Conservation (phyloP, 2,888 invertebrate species). For the Hipparchia sbordonii region DNA sequence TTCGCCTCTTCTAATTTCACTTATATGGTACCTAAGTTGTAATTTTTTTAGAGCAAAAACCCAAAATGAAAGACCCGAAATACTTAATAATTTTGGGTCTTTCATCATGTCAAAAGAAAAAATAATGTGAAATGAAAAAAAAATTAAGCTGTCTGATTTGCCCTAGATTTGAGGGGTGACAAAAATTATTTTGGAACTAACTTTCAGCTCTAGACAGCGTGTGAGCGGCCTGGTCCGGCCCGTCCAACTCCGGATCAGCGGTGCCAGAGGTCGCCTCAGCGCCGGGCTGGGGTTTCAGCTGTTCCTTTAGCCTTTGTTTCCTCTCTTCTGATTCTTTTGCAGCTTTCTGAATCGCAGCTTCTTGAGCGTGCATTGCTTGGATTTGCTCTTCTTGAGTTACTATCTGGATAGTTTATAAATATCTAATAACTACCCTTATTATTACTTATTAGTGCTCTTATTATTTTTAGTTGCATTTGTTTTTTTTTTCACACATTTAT, state of each 20-base stretch:
- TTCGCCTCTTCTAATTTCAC: too few species aligned
- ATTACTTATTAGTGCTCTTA: too few species aligned
- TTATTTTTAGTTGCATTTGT: too few species aligned
- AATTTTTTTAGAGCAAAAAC: too few species aligned
- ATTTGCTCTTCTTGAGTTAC: slow-evolving; percentile 64
- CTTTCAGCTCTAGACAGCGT: slow-evolving; percentile 69
- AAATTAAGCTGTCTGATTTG: too few species aligned
- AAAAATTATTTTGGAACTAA: slow-evolving; percentile 43
- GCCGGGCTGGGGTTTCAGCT: slow-evolving; percentile 66
- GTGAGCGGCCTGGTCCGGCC: slow-evolving; percentile 79
- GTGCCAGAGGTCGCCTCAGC: slow-evolving; percentile 62
- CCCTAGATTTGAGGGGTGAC: too few species aligned
- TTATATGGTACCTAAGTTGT: too few species aligned
- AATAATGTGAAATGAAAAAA: too few species aligned
- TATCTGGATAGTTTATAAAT: slow-evolving; percentile 50
- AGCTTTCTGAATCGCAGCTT: slow-evolving; percentile 78
- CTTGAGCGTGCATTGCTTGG: slow-evolving; percentile 75
- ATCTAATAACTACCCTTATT: background rate
- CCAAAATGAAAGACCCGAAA: too few species aligned
- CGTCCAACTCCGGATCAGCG: slow-evolving; percentile 74
- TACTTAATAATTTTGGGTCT: too few species aligned
- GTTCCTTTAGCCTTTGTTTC: slow-evolving; percentile 77
- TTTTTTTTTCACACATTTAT: too few species aligned
- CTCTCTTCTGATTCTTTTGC: slow-evolving; percentile 83
- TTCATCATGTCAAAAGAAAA: too few species aligned